These are phyloP conservation scores for Hofmannophila pseudospretella DNA, from an alignment of 2,888 invertebrate species.

Conservation along the genomic window DNA sequence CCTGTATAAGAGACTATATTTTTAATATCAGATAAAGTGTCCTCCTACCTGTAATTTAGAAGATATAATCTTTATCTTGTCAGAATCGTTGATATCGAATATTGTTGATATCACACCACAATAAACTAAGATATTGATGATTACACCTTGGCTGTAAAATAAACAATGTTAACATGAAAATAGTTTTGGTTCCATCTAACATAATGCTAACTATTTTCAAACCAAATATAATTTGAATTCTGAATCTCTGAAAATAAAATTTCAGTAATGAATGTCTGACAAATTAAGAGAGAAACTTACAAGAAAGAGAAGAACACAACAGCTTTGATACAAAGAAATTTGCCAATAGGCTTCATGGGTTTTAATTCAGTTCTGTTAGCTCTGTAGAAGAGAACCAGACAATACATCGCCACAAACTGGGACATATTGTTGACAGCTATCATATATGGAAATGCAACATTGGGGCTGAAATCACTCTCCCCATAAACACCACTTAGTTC, in stretches of 20 bases:
- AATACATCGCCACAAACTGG: slow-evolving; percentile 98
- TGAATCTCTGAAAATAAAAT: too few relatives aligned
- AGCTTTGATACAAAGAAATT: slow-evolving; percentile 97
- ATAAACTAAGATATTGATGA: slow-evolving; percentile 92
- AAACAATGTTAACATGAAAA: neutral
- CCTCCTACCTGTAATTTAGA: slow-evolving; percentile 92
- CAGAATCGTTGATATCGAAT: slow-evolving; percentile 82
- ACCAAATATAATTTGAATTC: too few relatives aligned
- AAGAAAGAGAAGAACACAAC: slow-evolving; percentile 99
- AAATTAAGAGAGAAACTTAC: slow-evolving; percentile 86
- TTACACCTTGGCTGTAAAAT: slow-evolving; percentile 89
- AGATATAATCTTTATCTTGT: slow-evolving; percentile 85
- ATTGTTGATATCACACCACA: slow-evolving; percentile 87
- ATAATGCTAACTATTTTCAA: too few relatives aligned
- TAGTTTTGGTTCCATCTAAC: too few relatives aligned
- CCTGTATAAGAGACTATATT: too few relatives aligned
- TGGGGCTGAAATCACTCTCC: slow-evolving; percentile 92
- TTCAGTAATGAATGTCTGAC: too few relatives aligned
- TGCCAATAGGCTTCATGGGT: slow-evolving; percentile 96
- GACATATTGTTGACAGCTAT: slow-evolving; percentile 93
- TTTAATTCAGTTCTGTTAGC: slow-evolving; percentile 91
- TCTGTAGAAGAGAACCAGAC: slow-evolving; percentile 94
- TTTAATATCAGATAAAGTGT: too few relatives aligned
- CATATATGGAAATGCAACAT: slow-evolving; percentile 93
- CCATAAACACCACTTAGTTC: slow-evolving; percentile 91